Percentiles rank a stretch among this genome's conserved stretches.
Conservation (phyloP, 2,888 invertebrate genomes). For the Meandrusa payeni region DNA sequence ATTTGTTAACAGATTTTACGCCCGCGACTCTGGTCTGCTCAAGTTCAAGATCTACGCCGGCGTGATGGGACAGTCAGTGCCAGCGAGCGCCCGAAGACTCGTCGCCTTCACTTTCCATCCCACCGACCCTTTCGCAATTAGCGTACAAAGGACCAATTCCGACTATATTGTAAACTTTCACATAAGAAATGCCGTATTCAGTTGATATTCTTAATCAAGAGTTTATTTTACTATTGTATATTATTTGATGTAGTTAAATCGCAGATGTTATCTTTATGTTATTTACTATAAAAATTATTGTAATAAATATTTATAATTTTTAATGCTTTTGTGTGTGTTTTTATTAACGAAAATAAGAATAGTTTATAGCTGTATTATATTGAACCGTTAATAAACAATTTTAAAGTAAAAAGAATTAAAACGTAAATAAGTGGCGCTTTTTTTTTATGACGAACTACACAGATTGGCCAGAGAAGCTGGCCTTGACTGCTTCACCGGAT, state of each 20-base stretch:
- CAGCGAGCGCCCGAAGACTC: constrained; percentile 86
- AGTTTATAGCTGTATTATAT: no score
- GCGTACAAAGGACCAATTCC: constrained; percentile 94
- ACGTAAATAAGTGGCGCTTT: no score
- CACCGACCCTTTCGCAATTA: constrained; percentile 96
- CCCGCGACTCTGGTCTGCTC: constrained; percentile 88
- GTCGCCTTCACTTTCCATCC: constrained; percentile 98
- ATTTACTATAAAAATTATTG: no score
- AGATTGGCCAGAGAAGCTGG: no score
- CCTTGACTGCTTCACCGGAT: no score
- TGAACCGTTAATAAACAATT: no score
- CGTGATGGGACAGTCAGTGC: constrained; percentile 85
- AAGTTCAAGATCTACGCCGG: constrained; percentile 95
- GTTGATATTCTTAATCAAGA: constrained; percentile 41
- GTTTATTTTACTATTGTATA: constrained; percentile 14
- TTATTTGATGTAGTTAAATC: constrained; percentile 7
- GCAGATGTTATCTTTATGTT: no score
- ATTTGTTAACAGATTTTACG: constrained; percentile 89
- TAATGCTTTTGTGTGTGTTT: no score
- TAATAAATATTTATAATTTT: constrained; percentile 17
- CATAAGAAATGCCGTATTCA: constrained; percentile 84
- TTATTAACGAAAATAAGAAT: no score
- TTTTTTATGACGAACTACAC: no score
- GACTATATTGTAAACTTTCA: constrained; percentile 98
- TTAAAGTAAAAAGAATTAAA: no score